phyloP scores from a whole-genome alignment of 1,140 invertebrate species.

The Zaprionus lachaisei region DNA sequence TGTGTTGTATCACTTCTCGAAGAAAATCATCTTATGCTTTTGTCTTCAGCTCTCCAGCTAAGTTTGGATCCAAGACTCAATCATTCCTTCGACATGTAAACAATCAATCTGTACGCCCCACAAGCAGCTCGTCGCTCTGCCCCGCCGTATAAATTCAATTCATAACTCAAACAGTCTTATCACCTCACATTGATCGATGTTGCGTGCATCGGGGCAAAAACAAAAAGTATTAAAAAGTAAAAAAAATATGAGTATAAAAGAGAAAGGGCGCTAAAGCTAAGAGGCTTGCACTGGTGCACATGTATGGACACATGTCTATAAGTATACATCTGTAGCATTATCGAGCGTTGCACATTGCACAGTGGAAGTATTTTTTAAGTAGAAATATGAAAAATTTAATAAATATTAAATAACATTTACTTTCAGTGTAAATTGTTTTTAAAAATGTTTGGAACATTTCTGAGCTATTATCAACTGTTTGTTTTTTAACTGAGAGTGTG shows the following conservation, averaged over 20 bases:
- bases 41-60: neutral
- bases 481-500: neutral
- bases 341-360: neutral
- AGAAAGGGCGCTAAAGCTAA: conserved; percentile 39
- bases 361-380: neutral
- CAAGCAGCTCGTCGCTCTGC: neutral
- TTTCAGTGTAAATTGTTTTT: neutral
- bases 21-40: conserved; percentile 15
- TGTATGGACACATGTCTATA: neutral
- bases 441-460: neutral
- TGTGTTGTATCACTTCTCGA: neutral
- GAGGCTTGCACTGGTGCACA: conserved; percentile 28
- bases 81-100: conserved; percentile 13
- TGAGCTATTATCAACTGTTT: neutral
- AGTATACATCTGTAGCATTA: neutral
- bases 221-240: conserved; percentile 11
- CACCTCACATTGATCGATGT: conserved; percentile 54
- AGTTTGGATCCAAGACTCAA: conserved; percentile 11
- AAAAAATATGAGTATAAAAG: conserved; percentile 34
- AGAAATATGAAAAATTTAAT: neutral
- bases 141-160: conserved; percentile 40
- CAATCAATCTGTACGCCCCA: conserved; percentile 40
- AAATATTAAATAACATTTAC: neutral
- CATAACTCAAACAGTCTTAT: conserved; percentile 49
- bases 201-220: conserved; percentile 39